Evolutionary conservation across 2,797 vertebrate genomes (phyloP).

Genomic region (Passerculus sandwichensis): DNA sequence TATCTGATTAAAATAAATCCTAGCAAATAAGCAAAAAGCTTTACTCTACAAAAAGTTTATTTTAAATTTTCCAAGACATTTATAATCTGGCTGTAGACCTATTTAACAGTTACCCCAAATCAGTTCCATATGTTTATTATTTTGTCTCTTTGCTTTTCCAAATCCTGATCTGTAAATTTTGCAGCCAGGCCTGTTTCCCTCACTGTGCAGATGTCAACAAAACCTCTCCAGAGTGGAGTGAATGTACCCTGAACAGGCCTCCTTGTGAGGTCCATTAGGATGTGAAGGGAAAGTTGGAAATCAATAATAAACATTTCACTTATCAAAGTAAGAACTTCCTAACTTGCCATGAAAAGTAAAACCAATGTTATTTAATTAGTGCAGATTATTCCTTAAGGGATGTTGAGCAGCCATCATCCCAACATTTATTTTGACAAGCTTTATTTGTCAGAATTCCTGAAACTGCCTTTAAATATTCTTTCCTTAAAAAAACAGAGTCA

Average conservation of each 20-base stretch:
- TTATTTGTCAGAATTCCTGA: neutral
- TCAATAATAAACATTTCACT: constrained; percentile 29
- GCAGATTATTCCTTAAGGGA: neutral
- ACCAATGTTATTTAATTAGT: neutral
- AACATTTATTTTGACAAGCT: constrained; percentile 10
- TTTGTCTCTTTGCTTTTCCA: constrained; percentile 63
- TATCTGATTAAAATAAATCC: neutral
- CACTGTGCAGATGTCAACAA: constrained; percentile 60
- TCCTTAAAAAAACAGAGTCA: neutral
- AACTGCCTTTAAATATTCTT: neutral
- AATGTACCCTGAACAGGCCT: constrained; percentile 16
- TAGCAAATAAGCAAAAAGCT: constrained; percentile 44
- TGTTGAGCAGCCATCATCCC: neutral
- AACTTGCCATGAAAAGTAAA: constrained; percentile 10
- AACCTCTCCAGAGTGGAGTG: constrained; percentile 17
- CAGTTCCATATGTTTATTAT: constrained; percentile 83
- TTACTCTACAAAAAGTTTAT: constrained; percentile 74
- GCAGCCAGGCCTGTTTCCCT: constrained; percentile 1
- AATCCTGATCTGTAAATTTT: constrained; percentile 55
- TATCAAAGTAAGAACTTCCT: constrained; percentile 17
- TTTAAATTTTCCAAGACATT: constrained; percentile 83
- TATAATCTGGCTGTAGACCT: constrained; percentile 66
- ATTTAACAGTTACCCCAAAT: constrained; percentile 77
- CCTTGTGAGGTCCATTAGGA: constrained; percentile 61
- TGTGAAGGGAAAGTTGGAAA: constrained; percentile 16